Evolutionary conservation across 2,888 invertebrate genomes (phyloP).

Genomic region (Rotaria sp.): DNA sequence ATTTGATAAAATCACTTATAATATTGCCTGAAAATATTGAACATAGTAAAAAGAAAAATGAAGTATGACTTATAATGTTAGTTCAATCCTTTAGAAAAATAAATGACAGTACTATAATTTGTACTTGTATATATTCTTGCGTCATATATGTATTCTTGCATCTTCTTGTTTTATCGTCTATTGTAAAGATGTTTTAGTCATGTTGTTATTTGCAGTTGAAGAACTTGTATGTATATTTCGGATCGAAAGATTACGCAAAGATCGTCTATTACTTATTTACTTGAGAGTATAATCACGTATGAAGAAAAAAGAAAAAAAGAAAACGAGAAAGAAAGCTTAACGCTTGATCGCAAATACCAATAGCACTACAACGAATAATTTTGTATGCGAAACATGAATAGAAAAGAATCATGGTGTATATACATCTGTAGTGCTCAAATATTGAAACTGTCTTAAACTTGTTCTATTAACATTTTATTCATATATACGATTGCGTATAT

Average conservation of each 20-base stretch:
- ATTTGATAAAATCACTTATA: not conserved
- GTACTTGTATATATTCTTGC: not conserved
- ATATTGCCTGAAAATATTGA: not conserved
- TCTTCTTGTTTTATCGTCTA: not conserved
- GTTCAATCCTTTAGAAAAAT: not conserved
- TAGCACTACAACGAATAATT: not conserved
- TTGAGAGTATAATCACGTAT: not conserved
- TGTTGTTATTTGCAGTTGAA: constrained; percentile 15
- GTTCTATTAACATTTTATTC: too few species aligned
- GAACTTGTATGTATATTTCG: not conserved
- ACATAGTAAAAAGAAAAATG: not conserved
- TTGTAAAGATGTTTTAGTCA: not conserved
- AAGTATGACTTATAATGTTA: not conserved
- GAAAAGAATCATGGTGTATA: not conserved
- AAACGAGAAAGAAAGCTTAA: not conserved
- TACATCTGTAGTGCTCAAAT: too few species aligned
- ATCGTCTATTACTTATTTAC: not conserved
- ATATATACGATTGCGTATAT: too few species aligned
- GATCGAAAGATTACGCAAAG: constrained; percentile 5
- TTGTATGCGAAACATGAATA: not conserved
- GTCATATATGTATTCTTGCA: not conserved
- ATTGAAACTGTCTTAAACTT: too few species aligned
- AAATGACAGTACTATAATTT: not conserved
- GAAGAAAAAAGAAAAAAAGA: not conserved
- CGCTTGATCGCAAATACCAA: not conserved